phyloP scores from a whole-genome alignment of 2,888 invertebrate species.

The Oxycera nigricornis region DNA sequence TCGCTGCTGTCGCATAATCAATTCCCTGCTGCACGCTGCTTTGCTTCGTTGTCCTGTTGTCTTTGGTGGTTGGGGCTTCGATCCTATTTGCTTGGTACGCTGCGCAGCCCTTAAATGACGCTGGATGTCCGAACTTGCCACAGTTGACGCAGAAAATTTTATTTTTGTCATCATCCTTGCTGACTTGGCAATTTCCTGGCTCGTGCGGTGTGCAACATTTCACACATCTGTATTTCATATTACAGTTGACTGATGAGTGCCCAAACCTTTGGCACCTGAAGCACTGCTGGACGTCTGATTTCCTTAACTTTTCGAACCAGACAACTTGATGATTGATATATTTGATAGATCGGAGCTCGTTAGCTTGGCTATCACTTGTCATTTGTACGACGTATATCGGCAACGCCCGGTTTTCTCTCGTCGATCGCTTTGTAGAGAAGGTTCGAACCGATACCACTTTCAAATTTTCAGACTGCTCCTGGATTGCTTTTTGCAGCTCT shows the following conservation, averaged over 20 bases:
- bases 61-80: no score
- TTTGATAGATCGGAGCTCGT: neutral
- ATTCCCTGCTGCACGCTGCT: no score
- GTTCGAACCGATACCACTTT: no score
- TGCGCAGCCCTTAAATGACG: conserved; percentile 14
- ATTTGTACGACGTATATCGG: no score
- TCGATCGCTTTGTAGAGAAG: no score
- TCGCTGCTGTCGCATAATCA: no score
- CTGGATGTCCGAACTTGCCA: conserved; percentile 24
- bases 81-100: neutral
- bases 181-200: neutral
- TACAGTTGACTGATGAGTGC: conserved; percentile 21
- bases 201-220: conserved; percentile 9
- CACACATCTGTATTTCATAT: conserved; percentile 15
- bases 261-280: conserved; percentile 31
- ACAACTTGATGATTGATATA: neutral
- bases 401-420: no score
- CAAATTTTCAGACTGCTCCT: no score
- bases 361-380: neutral
- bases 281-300: neutral
- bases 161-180: neutral
- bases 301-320: neutral
- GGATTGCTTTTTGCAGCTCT: no score
- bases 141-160: conserved; percentile 8
- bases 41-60: no score